phyloP scores from a whole-genome alignment of 2,888 invertebrate genomes.

The Hypselothyrea guttata region DNA sequence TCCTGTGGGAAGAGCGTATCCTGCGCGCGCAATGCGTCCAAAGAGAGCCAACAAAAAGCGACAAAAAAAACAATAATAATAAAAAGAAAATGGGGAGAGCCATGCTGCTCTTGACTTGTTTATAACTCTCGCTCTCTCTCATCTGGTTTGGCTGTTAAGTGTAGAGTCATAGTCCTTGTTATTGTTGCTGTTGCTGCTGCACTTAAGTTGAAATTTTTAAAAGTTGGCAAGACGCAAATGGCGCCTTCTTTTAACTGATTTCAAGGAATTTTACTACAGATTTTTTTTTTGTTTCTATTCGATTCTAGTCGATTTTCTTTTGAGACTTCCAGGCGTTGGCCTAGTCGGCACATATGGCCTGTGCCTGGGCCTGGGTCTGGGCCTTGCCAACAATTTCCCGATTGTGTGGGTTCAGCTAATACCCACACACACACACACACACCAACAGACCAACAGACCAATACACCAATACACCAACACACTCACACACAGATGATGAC shows the following conservation, averaged over 20 bases:
- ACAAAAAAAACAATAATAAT: not conserved
- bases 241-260: conserved; percentile 38
- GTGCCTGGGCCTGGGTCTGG: too few species aligned
- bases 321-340: conserved; percentile 55
- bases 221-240: conserved; percentile 55
- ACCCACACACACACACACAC: conserved; percentile 2
- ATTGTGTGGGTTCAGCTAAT: conserved; percentile 26
- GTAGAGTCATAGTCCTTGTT: conserved; percentile 27
- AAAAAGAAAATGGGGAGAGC: conserved; percentile 23
- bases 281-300: conserved; percentile 13
- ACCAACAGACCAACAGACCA: conserved; percentile 19
- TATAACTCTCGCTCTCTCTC: conserved; percentile 53
- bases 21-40: conserved; percentile 64
- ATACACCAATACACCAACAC: conserved; percentile 28
- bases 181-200: conserved; percentile 42
- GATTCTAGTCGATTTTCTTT: conserved; percentile 5
- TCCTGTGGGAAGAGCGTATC: conserved; percentile 65
- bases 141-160: conserved; percentile 15
- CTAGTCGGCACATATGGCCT: conserved; percentile 38
- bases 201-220: conserved; percentile 63
- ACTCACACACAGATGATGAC: conserved; percentile 33
- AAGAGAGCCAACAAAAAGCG: conserved; percentile 19
- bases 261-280: conserved; percentile 61
- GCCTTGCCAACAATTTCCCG: conserved; percentile 21
- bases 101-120: conserved; percentile 52